Evolutionary conservation across 2,113 vertebrate genomes (phyloP).

Genomic region (Corythoichthys haematopterus): DNA sequence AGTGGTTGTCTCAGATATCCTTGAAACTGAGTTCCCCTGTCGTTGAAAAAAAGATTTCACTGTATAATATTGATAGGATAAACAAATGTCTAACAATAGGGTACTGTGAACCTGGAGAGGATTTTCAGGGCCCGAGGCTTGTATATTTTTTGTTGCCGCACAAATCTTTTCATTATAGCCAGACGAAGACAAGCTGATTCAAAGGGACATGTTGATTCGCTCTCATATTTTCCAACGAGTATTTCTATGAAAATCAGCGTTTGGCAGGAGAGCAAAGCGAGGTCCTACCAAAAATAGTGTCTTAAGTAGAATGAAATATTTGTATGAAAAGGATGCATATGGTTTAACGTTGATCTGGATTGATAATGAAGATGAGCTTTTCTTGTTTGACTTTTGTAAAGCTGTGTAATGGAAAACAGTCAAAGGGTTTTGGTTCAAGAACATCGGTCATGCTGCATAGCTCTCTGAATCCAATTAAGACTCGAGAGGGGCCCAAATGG

Average conservation of each 20-base stretch:
- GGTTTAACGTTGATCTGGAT: slow-evolving; percentile 27
- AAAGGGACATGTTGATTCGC: slow-evolving; percentile 52
- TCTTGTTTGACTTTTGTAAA: slow-evolving; percentile 39
- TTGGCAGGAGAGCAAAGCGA: slow-evolving; percentile 38
- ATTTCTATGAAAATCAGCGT: slow-evolving; percentile 42
- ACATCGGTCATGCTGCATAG: slow-evolving; percentile 65
- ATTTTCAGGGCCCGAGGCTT: slow-evolving; percentile 26
- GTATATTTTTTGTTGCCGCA: slow-evolving; percentile 33
- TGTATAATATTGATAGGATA: slow-evolving; percentile 10
- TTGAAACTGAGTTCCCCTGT: neutral
- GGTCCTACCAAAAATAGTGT: slow-evolving; percentile 24
- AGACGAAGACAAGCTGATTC: slow-evolving; percentile 32
- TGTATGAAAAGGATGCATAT: slow-evolving; percentile 20
- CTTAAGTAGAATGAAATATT: slow-evolving; percentile 25
- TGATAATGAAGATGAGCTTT: slow-evolving; percentile 42
- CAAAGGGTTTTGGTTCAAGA: slow-evolving; percentile 55
- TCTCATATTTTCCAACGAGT: slow-evolving; percentile 45
- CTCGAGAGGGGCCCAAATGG: slow-evolving; percentile 58
- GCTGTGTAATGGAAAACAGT: slow-evolving; percentile 60
- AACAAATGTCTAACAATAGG: slow-evolving; percentile 16
- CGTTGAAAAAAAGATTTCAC: neutral
- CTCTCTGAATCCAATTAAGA: slow-evolving; percentile 71
- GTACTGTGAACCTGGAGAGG: neutral
- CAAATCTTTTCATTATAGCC: slow-evolving; percentile 56
- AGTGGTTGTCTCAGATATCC: neutral